These are phyloP conservation scores for Colletes gigas DNA, from an alignment of 1,140 invertebrate species.

Conservation along the genomic window DNA sequence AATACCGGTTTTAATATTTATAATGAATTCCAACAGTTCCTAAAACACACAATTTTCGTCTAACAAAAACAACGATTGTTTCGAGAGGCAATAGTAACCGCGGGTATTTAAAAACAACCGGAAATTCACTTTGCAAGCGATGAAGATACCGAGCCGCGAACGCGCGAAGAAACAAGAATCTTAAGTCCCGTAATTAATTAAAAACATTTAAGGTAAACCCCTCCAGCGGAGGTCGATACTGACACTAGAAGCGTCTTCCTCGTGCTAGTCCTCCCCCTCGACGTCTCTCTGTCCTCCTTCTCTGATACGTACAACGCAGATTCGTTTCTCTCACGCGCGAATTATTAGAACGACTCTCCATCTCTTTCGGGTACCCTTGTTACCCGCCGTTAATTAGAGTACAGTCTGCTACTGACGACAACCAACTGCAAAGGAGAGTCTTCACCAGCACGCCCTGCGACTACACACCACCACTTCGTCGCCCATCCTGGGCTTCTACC, in stretches of 20 bases:
- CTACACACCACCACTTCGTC: constrained; percentile 38
- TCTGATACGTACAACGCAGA: not conserved
- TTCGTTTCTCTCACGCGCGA: constrained; percentile 40
- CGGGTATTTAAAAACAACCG: not conserved
- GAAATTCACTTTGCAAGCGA: not conserved
- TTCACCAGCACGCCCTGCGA: constrained; percentile 37
- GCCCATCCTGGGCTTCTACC: not conserved
- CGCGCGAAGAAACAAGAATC: not conserved
- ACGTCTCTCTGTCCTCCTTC: not conserved
- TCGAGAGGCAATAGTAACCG: not conserved
- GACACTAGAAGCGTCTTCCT: constrained; percentile 25
- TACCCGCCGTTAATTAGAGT: constrained; percentile 74
- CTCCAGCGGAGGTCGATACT: constrained; percentile 19
- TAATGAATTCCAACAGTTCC: too few species aligned
- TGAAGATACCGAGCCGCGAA: not conserved
- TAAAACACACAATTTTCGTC: too few species aligned
- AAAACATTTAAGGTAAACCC: constrained; percentile 46
- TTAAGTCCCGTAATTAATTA: constrained; percentile 55
- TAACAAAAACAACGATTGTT: too few species aligned
- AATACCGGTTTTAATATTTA: too few species aligned
- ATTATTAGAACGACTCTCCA: constrained; percentile 73
- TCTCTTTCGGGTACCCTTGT: constrained; percentile 70
- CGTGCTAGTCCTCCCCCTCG: not conserved
- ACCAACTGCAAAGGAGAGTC: constrained; percentile 72
- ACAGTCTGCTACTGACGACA: constrained; percentile 75